Evolutionary conservation across 1,140 invertebrate genomes (phyloP).

Genomic region (Heliconius eleuchia): DNA sequence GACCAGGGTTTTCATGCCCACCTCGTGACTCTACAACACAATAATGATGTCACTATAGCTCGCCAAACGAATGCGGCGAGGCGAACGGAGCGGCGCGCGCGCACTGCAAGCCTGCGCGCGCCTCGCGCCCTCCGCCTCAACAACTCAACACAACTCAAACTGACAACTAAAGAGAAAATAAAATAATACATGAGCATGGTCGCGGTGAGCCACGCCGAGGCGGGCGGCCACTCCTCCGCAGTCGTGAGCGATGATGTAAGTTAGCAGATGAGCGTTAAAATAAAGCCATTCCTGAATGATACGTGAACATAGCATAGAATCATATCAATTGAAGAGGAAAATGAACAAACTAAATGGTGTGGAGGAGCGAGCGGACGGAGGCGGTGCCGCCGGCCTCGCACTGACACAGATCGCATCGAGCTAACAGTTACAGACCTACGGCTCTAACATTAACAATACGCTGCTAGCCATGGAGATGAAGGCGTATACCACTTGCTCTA

Average conservation of each 20-base stretch:
- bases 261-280: constrained; percentile 72
- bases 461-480: constrained; percentile 78
- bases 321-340: constrained; percentile 49
- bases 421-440: constrained; percentile 77
- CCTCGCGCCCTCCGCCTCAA: constrained; percentile 61
- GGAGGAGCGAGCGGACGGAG: constrained; percentile 61
- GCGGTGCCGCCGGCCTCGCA: constrained; percentile 61
- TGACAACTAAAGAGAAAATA: constrained; percentile 74
- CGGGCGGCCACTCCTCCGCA: constrained; percentile 54
- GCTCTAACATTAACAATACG: constrained; percentile 77
- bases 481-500: constrained; percentile 76
- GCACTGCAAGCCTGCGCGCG: constrained; percentile 41
- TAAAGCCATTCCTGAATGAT: constrained; percentile 76
- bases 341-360: constrained; percentile 69
- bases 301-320: constrained; percentile 72
- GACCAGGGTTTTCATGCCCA: constrained; percentile 96
- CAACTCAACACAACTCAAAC: constrained; percentile 69
- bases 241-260: constrained; percentile 53
- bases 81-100: constrained; percentile 58
- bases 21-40: constrained; percentile 94
- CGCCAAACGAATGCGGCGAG: constrained; percentile 71
- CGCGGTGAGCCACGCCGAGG: constrained; percentile 51
- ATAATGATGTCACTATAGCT: constrained; percentile 82
- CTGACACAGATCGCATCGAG: constrained; percentile 72
- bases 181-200: constrained; percentile 65